phyloP scores from a whole-genome alignment of 2,888 invertebrate species.

The Diploptera punctata region DNA sequence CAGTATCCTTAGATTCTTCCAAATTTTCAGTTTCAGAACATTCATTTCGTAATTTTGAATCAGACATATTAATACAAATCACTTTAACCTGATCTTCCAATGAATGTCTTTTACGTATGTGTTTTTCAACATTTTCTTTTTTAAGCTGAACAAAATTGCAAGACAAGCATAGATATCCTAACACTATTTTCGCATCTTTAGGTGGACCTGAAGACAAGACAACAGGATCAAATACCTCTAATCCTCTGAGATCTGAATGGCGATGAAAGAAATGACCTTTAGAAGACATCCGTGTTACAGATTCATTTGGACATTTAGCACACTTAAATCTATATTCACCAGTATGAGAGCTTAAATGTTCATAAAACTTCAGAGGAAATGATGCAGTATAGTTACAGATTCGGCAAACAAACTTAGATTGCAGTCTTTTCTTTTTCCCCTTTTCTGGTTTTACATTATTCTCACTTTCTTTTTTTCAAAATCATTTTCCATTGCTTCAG shows the following conservation, averaged over 20 bases:
- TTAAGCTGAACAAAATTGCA: slow-evolving; percentile 78
- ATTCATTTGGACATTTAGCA: slow-evolving; percentile 59
- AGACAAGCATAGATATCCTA: slow-evolving; percentile 70
- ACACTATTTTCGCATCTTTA: slow-evolving; percentile 49
- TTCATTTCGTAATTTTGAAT: no score
- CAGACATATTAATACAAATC: slow-evolving; percentile 54
- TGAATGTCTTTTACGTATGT: slow-evolving; percentile 62
- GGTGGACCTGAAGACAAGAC: slow-evolving; percentile 48
- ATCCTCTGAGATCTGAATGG: slow-evolving; percentile 30
- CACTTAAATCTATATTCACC: slow-evolving; percentile 78
- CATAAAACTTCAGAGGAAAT: slow-evolving; percentile 60
- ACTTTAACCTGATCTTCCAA: slow-evolving; percentile 58
- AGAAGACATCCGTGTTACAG: slow-evolving; percentile 37
- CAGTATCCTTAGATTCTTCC: no score
- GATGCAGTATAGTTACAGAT: slow-evolving; percentile 37
- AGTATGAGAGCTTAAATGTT: slow-evolving; percentile 78
- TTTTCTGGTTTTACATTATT: slow-evolving; percentile 52
- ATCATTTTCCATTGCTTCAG: slow-evolving; percentile 57
- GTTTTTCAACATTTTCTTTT: slow-evolving; percentile 65
- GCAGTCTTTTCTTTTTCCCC: not conserved
- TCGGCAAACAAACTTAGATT: slow-evolving; percentile 40
- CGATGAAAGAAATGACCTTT: slow-evolving; percentile 40
- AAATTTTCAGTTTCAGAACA: no score
- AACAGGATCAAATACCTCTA: slow-evolving; percentile 13
- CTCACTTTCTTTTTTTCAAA: slow-evolving; percentile 49